Base-by-base conservation (phyloP, 2,888 invertebrate species). In the Eristalinus sepulchralis region DNA sequence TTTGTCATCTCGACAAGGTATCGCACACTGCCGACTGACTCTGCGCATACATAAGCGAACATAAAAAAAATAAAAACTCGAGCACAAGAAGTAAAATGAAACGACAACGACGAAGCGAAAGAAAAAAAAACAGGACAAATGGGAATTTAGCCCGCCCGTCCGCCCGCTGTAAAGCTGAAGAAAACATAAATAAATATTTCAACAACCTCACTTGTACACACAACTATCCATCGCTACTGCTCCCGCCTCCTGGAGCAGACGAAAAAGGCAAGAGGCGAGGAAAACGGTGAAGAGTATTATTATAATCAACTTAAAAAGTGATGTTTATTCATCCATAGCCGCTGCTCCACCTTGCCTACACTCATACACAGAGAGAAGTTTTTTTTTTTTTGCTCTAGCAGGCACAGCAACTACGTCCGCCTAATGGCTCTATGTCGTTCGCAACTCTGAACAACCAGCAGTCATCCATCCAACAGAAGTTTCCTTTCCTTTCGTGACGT, bases 131-230 rank as follows among this genome's bases (percentile, higher is more conserved):
- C 63, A 76, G 71, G 53, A 80, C 76, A 81, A 81, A 77, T 81
- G 64, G 63, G 71, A 77, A 81, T 77, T 77, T 77, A 77, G 76
- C 67, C 68, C 66, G 76, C 67, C 68, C 66, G 60, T 33, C 57
- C 80, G 13, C 36, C 33, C 55, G 24, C 57, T 47, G 57, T 34
- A 57, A 67, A 80, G 20, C 17, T 2, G 27, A 27, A 67, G 67
- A 64, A 64, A 71, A 76, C 62, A 67, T 81, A 85, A 85, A 85
- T 76, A 85, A 85, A 85, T 62, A 85, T 62, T 68, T 81, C 57
- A 84, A 76, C 76, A 80, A 59, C 57, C 70, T 70, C 31, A 47
- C 70, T 63, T 66, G 59, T 24, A 75, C 47, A 55, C 55, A 75
- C 79, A 24, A 22, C 5, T 5, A 10, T 17, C 11, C n/a, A 13